Conservation (phyloP, 2,888 invertebrate species). For the Peribatodes rhomboidaria region DNA sequence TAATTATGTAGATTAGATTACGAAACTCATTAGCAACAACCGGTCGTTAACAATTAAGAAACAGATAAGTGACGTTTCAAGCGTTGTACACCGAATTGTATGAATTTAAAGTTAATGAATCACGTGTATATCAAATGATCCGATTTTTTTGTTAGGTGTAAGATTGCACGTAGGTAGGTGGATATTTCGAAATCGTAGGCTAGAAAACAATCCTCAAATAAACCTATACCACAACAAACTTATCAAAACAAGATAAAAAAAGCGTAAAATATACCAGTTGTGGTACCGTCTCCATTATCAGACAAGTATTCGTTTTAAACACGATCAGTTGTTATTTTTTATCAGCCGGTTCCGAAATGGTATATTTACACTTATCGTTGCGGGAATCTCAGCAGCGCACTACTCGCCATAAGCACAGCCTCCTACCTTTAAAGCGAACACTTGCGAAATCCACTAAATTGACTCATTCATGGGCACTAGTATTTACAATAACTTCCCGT, state of each 20-base stretch:
- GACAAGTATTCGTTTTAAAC: background rate
- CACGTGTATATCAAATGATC: background rate
- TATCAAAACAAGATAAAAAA: too few relatives aligned
- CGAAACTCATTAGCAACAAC: background rate
- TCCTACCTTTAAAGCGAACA: too few relatives aligned
- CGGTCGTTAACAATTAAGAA: background rate
- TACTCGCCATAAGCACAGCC: too few relatives aligned
- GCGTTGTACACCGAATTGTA: background rate
- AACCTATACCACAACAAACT: too few relatives aligned
- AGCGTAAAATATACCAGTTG: background rate
- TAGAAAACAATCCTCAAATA: too few relatives aligned
- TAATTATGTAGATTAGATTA: slow-evolving; percentile 1
- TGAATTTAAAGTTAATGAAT: background rate
- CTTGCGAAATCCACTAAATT: too few relatives aligned
- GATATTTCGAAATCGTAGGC: too few relatives aligned
- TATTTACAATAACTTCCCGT: too few relatives aligned
- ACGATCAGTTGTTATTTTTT: background rate
- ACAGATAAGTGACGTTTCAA: background rate
- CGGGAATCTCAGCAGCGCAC: too few relatives aligned
- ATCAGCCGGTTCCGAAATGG: background rate
- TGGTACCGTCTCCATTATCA: background rate
- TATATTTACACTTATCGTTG: too few relatives aligned
- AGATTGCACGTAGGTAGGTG: background rate
- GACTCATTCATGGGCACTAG: too few relatives aligned
- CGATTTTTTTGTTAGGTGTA: too few relatives aligned